Percentiles rank a stretch among this genome's conserved stretches.
Conservation (phyloP, 1,140 invertebrate species). For the Magallana angulata region DNA sequence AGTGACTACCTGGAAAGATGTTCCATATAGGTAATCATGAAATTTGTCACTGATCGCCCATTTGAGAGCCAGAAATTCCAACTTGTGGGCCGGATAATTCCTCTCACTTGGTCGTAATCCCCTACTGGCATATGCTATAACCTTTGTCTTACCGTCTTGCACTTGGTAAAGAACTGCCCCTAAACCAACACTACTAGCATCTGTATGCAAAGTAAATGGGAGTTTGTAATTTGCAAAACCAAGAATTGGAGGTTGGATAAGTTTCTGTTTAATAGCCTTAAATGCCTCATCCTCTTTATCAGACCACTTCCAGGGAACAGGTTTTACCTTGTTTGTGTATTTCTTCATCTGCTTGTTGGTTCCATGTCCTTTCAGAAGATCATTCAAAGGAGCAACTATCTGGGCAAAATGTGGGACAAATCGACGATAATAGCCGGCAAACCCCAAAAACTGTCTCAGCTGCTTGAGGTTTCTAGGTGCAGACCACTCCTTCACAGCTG, state of each 20-base stretch:
- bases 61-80: constrained; percentile 48
- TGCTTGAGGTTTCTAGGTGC: constrained; percentile 39
- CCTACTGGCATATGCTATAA: constrained; percentile 62
- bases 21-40: constrained; percentile 44
- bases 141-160: constrained; percentile 64
- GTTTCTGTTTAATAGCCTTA: constrained; percentile 62
- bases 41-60: constrained; percentile 49
- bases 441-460: constrained; percentile 7
- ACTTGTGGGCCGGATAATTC: constrained; percentile 47
- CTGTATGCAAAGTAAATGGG: no score
- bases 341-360: constrained; percentile 40
- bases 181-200: no score
- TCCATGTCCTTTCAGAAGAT: constrained; percentile 49
- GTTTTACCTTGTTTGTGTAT: not conserved
- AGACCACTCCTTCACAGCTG: constrained; percentile 39
- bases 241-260: constrained; percentile 66
- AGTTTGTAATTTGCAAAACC: constrained; percentile 71
- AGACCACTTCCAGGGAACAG: constrained; percentile 21
- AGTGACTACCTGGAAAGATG: constrained; percentile 37
- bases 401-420: constrained; percentile 60
- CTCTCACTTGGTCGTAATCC: constrained; percentile 46
- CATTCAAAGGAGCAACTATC: constrained; percentile 56
- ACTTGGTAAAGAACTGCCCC: constrained; percentile 63
- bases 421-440: constrained; percentile 22
- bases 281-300: constrained; percentile 47